Evolutionary conservation across 2,888 invertebrate species (phyloP).

Genomic region (Sinhomidia bicolor): DNA sequence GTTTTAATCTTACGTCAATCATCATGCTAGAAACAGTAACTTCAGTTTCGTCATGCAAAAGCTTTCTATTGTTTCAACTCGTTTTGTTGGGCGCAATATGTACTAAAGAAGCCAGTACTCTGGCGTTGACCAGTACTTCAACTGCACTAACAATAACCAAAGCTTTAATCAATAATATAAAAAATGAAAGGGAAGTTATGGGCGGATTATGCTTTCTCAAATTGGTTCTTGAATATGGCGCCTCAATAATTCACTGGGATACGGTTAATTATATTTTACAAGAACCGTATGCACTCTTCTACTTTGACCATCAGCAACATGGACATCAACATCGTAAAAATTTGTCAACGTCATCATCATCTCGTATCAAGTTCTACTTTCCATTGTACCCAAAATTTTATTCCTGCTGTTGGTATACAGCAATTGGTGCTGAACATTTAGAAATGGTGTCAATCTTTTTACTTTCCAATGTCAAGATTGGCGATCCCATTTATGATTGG

Average conservation of each 20-base stretch:
- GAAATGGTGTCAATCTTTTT: background rate
- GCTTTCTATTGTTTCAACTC: too few species aligned
- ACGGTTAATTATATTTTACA: background rate
- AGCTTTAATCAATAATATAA: background rate
- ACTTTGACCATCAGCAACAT: background rate
- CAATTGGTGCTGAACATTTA: background rate
- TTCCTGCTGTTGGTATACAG: background rate
- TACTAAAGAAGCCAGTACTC: too few species aligned
- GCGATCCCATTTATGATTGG: conserved; percentile 4
- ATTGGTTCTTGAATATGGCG: background rate
- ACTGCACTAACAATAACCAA: background rate
- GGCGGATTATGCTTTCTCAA: background rate
- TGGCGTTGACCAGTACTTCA: too few species aligned
- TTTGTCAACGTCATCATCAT: background rate
- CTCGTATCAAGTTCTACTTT: background rate
- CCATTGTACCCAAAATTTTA: background rate
- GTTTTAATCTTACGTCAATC: too few species aligned
- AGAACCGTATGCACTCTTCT: background rate
- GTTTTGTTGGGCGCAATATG: too few species aligned
- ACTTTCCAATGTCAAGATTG: background rate
- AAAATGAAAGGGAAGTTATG: background rate
- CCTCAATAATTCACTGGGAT: background rate
- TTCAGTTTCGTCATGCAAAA: too few species aligned
- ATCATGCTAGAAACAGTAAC: too few species aligned
- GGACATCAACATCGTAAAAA: background rate